These are phyloP conservation scores for Megalurothrips usitatus DNA, from an alignment of 2,888 invertebrate species.

Conservation along the genomic window DNA sequence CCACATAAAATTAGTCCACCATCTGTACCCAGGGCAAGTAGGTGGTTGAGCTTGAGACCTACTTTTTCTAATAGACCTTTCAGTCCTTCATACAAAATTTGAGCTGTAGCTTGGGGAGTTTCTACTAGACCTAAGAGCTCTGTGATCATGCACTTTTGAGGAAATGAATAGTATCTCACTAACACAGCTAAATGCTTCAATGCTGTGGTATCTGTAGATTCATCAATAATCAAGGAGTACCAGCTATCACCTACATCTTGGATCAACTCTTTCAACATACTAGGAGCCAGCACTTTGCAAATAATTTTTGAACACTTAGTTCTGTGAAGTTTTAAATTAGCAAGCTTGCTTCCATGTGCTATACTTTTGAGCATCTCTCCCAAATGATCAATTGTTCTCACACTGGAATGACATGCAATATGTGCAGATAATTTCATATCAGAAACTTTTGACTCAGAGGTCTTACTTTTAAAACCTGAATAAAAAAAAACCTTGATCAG, in stretches of 20 bases:
- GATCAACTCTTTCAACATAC: neutral
- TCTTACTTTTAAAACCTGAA: neutral
- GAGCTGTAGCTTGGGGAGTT: neutral
- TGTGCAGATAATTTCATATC: neutral
- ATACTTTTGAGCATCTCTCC: neutral
- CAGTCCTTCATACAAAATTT: neutral
- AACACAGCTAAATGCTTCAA: neutral
- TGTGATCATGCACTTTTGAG: neutral
- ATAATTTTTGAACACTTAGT: neutral
- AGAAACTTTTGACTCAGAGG: neutral
- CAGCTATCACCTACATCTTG: conserved; percentile 35
- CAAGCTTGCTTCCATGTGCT: neutral
- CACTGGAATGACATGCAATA: neutral
- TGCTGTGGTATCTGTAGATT: conserved; percentile 39
- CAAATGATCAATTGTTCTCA: neutral
- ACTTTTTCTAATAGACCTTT: neutral
- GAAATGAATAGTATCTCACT: neutral
- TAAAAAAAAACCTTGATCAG: neutral
- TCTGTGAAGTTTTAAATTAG: neutral
- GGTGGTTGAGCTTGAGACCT: neutral
- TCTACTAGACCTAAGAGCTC: neutral
- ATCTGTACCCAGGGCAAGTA: neutral
- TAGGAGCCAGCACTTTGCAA: neutral
- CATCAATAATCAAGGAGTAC: conserved; percentile 39
- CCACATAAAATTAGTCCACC: neutral